phyloP scores from a whole-genome alignment of 2,113 vertebrate species.

The Gobiocypris rarus region DNA sequence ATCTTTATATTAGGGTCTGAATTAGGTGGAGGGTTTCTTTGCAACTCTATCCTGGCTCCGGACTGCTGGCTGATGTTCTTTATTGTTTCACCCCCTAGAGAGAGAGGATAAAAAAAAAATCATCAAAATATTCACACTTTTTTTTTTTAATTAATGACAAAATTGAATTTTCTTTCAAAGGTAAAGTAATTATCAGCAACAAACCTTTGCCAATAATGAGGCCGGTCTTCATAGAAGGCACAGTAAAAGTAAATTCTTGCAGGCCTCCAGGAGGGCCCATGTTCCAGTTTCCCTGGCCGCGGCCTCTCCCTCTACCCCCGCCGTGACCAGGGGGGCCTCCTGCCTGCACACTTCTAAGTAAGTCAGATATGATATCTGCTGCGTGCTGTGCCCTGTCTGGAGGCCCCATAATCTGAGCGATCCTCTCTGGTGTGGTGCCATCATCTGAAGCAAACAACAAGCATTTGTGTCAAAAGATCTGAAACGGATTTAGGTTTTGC shows the following conservation, averaged over 20 bases:
- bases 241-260: slow-evolving; percentile 97
- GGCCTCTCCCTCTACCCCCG: slow-evolving; percentile 89
- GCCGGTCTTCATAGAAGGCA: slow-evolving; percentile 96
- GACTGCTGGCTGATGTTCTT: slow-evolving; percentile 98
- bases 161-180: neutral
- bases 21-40: slow-evolving; percentile 95
- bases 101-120: neutral
- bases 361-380: slow-evolving; percentile 94
- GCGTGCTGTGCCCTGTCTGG: slow-evolving; percentile 96
- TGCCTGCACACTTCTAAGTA: slow-evolving; percentile 96
- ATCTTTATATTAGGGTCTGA: slow-evolving; percentile 96
- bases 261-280: slow-evolving; percentile 98
- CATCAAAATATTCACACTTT: too few species aligned
- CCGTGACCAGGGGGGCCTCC: slow-evolving; percentile 92
- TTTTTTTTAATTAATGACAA: neutral
- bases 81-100: slow-evolving; percentile 94
- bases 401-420: slow-evolving; percentile 97
- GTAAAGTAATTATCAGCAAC: neutral
- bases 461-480: neutral
- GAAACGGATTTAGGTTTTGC: neutral
- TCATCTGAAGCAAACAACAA: slow-evolving; percentile 80
- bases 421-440: slow-evolving; percentile 94
- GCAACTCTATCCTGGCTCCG: slow-evolving; percentile 94
- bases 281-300: slow-evolving; percentile 98
- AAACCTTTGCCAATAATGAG: slow-evolving; percentile 97